Base-by-base conservation (phyloP, 2,888 invertebrate species). In the Nyleta sp. region DNA sequence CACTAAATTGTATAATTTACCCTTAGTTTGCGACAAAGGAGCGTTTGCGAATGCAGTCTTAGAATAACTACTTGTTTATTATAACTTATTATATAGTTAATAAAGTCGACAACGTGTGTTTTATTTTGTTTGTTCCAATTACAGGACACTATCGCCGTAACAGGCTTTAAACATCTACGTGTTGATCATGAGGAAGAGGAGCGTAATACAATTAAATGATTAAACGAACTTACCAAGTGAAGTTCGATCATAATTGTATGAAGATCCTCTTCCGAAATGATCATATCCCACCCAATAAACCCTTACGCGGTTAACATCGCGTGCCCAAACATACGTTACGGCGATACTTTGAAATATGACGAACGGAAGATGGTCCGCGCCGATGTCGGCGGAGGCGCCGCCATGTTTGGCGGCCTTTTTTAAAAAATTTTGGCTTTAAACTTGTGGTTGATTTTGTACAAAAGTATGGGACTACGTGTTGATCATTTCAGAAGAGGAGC, bases 91-190 rank as follows among this genome's bases (percentile, higher is more conserved):
- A 8, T 6, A 8, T 35, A 5, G 2, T 35, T 35, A n/a, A 35
- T 35, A 35, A 35, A 35, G n/a, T n/a, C n/a, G n/a, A n/a, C n/a
- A n/a, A n/a, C n/a, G n/a, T n/a, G n/a, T n/a, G n/a, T 10, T 6
- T 8, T 35, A 35, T 4, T 11, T 35, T 10, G 11, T 35, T 35
- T 35, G 35, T 35, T 35, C 10, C 11, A n/a, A n/a, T n/a, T 35
- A 35, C 35, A 35, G 10, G 35, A 35, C n/a, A 35, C 10, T 35
- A 10, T 35, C 35, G 35, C 35, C 50, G 81, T 20, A 83, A 71
- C 73, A 72, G 77, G 1, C 18, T 88, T n/a, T 68, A 80, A 62
- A 87, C 88, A 78, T 85, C 88, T 40, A 75, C 78, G 44, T 15
- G 28, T 1, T 85, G 88, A 22, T 85, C 87, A 7, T 64, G 78